Conservation (phyloP, 2,888 invertebrate genomes). For the Lasius fuliginosus region DNA sequence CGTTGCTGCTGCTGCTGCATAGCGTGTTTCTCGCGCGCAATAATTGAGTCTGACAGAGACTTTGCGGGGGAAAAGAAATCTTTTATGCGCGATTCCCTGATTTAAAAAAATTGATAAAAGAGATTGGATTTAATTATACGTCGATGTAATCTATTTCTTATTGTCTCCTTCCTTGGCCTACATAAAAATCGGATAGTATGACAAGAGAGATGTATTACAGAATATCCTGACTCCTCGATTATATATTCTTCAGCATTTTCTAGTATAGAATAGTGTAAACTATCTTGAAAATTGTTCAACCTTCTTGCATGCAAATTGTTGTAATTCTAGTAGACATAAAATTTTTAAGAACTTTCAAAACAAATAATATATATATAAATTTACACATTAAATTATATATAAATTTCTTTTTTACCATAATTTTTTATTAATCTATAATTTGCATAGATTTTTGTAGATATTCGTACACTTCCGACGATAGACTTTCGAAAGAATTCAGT, state of each 20-base stretch:
- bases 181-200: neutral
- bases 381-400: neutral
- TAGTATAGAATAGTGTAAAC: neutral
- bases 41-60: neutral
- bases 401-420: neutral
- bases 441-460: neutral
- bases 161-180: neutral
- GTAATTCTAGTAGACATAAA: neutral
- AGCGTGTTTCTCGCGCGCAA: neutral
- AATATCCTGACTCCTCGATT: neutral
- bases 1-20: neutral
- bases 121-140: neutral
- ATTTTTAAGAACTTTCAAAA: neutral
- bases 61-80: neutral
- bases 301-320: neutral
- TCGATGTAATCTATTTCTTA: neutral
- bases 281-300: neutral
- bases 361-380: neutral
- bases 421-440: constrained; percentile 3
- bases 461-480: neutral
- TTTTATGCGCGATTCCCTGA: neutral
- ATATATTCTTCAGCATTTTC: too few species aligned
- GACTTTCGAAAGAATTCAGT: constrained; percentile 4
- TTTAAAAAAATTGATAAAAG: neutral
- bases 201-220: neutral